Evolutionary conservation across 2,797 vertebrate genomes (phyloP).

Genomic region (Chloroceryle inda): DNA sequence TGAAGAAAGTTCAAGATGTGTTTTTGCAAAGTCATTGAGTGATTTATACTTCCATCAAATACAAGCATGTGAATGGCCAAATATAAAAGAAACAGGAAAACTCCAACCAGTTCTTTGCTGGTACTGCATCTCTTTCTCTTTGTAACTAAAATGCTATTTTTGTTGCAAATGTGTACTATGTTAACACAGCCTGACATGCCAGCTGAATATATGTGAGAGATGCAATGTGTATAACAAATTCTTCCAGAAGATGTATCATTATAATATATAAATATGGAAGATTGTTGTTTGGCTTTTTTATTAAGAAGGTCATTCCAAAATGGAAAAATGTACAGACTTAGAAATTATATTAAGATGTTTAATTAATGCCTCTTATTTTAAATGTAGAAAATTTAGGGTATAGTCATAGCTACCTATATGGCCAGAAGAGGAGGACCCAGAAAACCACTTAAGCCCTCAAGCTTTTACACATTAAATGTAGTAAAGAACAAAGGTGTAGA

Average conservation of each 20-base stretch:
- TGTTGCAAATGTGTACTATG: neutral
- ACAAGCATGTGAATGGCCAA: neutral
- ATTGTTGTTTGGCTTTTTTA: rapidly evolving
- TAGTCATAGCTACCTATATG: neutral
- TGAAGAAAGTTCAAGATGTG: neutral
- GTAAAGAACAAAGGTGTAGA: rapidly evolving
- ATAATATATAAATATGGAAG: neutral
- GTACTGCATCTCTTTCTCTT: neutral
- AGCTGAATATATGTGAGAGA: neutral
- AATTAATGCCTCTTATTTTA: neutral
- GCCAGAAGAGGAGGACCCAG: neutral
- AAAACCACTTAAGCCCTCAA: neutral
- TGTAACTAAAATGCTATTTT: rapidly evolving
- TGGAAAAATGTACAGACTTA: neutral
- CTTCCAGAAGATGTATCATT: neutral
- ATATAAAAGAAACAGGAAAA: neutral
- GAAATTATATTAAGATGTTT: neutral
- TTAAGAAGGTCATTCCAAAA: neutral
- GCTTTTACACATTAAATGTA: neutral
- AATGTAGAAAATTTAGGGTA: neutral
- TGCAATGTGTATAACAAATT: neutral
- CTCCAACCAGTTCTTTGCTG: neutral
- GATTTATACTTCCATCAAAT: neutral
- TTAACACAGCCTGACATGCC: neutral
- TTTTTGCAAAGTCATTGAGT: neutral